phyloP scores from a whole-genome alignment of 1,140 invertebrate genomes.

The Zelostemma sp. region DNA sequence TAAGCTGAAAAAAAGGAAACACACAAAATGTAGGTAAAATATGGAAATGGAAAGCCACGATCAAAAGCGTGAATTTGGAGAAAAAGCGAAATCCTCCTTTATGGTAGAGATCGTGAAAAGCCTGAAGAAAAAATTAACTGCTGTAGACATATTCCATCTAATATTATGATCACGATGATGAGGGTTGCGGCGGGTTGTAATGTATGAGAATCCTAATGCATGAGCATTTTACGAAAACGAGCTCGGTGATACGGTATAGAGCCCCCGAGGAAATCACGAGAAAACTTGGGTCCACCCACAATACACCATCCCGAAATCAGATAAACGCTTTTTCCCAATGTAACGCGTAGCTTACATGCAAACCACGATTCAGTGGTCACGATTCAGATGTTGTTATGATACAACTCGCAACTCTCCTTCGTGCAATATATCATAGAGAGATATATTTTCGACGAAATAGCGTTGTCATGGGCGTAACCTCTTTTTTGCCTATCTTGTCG shows the following conservation, averaged over 20 bases:
- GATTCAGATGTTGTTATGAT: slow-evolving; percentile 42
- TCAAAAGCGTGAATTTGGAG: too few relatives aligned
- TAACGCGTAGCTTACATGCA: slow-evolving; percentile 46
- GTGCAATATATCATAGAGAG: slow-evolving; percentile 32
- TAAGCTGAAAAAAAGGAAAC: too few relatives aligned
- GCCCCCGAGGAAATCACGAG: slow-evolving; percentile 46
- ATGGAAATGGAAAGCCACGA: too few relatives aligned
- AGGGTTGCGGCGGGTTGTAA: slow-evolving; percentile 27
- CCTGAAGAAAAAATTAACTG: background rate
- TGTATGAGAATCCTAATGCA: slow-evolving; percentile 42
- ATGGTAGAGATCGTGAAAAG: background rate
- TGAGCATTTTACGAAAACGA: slow-evolving; percentile 39
- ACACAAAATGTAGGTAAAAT: too few relatives aligned
- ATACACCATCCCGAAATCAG: slow-evolving; percentile 27
- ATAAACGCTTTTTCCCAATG: slow-evolving; percentile 47
- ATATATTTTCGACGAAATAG: slow-evolving; percentile 40
- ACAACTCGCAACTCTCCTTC: slow-evolving; percentile 39
- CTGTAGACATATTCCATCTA: slow-evolving; percentile 16
- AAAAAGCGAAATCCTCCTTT: too few relatives aligned
- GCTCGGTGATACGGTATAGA: slow-evolving; percentile 38
- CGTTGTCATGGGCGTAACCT: slow-evolving; percentile 18
- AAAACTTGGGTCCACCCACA: slow-evolving; percentile 27
- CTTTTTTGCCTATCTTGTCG: slow-evolving; percentile 25
- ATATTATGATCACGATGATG: slow-evolving; percentile 29
- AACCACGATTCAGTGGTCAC: slow-evolving; percentile 44